Evolutionary conservation across 2,797 vertebrate species (phyloP).

Genomic region (Lacerta agilis): DNA sequence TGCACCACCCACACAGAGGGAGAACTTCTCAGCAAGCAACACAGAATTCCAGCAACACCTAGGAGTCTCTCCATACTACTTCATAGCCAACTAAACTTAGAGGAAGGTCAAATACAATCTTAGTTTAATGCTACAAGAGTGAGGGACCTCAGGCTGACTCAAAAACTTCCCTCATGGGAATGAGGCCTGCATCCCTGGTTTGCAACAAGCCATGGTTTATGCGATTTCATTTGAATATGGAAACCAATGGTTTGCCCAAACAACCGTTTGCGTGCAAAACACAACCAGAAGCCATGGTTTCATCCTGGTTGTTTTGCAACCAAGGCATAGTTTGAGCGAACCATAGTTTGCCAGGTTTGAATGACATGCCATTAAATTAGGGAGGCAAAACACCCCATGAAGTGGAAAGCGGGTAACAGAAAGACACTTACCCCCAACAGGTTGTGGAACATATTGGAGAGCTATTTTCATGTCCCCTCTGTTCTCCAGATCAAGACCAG

Average conservation of each 20-base stretch:
- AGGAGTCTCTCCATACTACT: background rate
- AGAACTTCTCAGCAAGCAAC: background rate
- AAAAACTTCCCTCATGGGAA: background rate
- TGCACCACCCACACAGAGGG: background rate
- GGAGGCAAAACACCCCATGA: background rate
- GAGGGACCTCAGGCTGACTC: background rate
- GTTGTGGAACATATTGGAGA: constrained; percentile 86
- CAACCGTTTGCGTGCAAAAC: background rate
- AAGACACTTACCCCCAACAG: constrained; percentile 78
- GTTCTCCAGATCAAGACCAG: constrained; percentile 73
- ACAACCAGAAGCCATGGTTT: background rate
- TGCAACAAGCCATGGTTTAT: background rate
- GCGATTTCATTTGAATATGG: background rate
- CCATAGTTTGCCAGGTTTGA: background rate
- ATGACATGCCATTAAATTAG: background rate
- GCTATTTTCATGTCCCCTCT: constrained; percentile 90
- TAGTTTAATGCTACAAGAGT: background rate
- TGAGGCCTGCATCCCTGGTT: background rate
- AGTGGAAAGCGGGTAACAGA: background rate
- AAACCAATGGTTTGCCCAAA: background rate
- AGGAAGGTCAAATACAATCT: background rate
- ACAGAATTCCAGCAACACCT: background rate
- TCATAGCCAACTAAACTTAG: background rate
- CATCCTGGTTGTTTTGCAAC: background rate
- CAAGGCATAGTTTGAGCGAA: background rate